These are phyloP conservation scores for Catostylus mosaicus DNA, from an alignment of 30 jellyfish, hydroid and myxozoan species.

Conservation along the genomic window DNA sequence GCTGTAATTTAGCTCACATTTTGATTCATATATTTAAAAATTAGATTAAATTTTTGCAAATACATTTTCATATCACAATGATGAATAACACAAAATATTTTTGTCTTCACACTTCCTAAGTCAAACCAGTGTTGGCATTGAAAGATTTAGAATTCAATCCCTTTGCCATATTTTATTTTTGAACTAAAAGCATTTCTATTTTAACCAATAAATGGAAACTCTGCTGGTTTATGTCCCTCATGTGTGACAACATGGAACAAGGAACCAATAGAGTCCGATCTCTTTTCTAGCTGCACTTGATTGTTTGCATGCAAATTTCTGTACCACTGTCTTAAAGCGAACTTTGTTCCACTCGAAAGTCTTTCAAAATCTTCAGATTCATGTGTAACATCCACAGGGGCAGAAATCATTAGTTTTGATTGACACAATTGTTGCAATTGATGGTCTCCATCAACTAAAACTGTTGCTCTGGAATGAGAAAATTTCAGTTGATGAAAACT, in stretches of 20 bases:
- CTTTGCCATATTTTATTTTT: too few species aligned
- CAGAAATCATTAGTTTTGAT: conserved; percentile 63
- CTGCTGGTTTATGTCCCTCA: conserved; percentile 73
- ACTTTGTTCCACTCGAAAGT: conserved; percentile 67
- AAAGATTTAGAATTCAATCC: too few species aligned
- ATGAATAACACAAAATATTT: too few species aligned
- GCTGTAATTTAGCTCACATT: too few species aligned
- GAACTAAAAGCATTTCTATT: too few species aligned
- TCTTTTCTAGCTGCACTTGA: conserved; percentile 1
- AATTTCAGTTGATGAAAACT: not conserved
- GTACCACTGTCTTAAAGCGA: conserved; percentile 62
- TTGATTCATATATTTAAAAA: too few species aligned
- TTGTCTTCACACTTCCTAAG: too few species aligned
- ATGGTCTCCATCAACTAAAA: conserved; percentile 36
- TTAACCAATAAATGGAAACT: conserved; percentile 63
- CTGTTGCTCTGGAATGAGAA: conserved; percentile 56
- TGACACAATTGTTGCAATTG: conserved; percentile 44
- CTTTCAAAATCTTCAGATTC: conserved; percentile 64
- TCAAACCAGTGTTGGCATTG: too few species aligned
- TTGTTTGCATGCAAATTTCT: conserved; percentile 23
- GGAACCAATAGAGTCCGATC: conserved; percentile 67
- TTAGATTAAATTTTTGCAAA: too few species aligned
- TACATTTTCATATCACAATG: too few species aligned
- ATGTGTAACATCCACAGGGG: conserved; percentile 29
- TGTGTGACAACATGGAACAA: conserved; percentile 68